phyloP scores from a whole-genome alignment of 2,888 invertebrate species.

The Nephrotoma guestfalica region DNA sequence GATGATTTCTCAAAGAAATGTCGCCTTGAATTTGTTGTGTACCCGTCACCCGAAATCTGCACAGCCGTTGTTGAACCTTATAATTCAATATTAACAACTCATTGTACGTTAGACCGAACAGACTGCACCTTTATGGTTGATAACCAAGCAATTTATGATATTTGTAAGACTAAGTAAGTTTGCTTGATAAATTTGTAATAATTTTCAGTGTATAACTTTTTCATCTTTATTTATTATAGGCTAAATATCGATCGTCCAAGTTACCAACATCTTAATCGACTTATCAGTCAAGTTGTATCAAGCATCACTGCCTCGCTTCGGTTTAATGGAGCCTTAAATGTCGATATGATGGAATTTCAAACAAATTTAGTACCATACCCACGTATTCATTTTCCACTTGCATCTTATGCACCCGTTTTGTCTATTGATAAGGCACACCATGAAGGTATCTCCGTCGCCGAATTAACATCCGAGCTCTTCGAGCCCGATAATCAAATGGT shows the following conservation, averaged over 20 bases:
- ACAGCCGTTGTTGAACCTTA: constrained; percentile 87
- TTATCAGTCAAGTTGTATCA: constrained; percentile 55
- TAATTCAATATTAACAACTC: constrained; percentile 77
- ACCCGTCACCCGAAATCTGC: constrained; percentile 43
- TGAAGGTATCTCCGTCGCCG: constrained; percentile 58
- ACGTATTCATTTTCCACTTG: constrained; percentile 74
- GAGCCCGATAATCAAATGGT: constrained; percentile 80
- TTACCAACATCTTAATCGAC: constrained; percentile 52
- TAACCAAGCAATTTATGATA: constrained; percentile 82
- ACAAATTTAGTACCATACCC: constrained; percentile 87
- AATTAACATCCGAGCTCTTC: constrained; percentile 74
- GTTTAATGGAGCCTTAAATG: constrained; percentile 73
- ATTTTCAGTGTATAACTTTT: neutral
- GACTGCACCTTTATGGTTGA: constrained; percentile 87
- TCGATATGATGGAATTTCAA: constrained; percentile 81
- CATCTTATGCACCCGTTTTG: constrained; percentile 57
- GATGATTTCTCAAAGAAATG: constrained; percentile 75
- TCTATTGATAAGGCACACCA: constrained; percentile 58
- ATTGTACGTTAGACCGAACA: constrained; percentile 66
- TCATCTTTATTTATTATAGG: constrained; percentile 8
- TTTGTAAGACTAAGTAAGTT: constrained; percentile 53
- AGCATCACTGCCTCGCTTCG: constrained; percentile 71
- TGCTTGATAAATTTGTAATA: neutral
- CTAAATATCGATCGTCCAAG: constrained; percentile 48
- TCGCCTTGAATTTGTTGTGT: constrained; percentile 48